Base-by-base conservation (phyloP, 1,140 invertebrate genomes). In the Stegodyphus mimosarum region DNA sequence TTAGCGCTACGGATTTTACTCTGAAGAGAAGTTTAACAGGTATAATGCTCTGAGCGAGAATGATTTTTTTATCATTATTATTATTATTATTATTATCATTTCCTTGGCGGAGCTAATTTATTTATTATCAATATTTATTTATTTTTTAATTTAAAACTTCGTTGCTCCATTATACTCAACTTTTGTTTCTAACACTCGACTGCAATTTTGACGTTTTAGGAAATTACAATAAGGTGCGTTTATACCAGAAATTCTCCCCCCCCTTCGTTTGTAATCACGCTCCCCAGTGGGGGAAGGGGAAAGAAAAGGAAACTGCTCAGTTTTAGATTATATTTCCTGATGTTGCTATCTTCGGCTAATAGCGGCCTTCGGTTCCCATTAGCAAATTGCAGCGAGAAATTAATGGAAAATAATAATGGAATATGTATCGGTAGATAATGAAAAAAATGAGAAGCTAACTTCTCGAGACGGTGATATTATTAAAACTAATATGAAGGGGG, bases 371-470 rank as follows among this genome's bases (percentile, higher is more conserved):
- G 49, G 7, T 49, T 70, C 66, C 77, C 77, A 79, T 79, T 79
- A 79, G 77, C 77, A 79, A 79, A 79, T 79, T 79, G 77, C 77
- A 33, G 50, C 51, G 13, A 51, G 64, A 49, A 79, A 79, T 79
- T 79, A 79, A 79, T 79, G 77, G 67, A 69, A 70, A 79, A 79
- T 79, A 79, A 79, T 79, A 79, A 70, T 79, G 77, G 77, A 55
- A 53, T 55, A 69, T 66, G 18, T 53, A 79, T 79, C 18, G 50
- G 6, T 17, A 48, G 66, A 64, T 74, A 60, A 60, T 74, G 63
- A 63, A 17, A n/a, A 63, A 63, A 63, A 77, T 15, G 66, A 77
- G 67, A n/a, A 67, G 50, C 63, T 77, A 63, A 77, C 75, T 77
- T 77, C 33, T 77, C 18, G 53, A 60, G 49, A 17, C 48, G 73